phyloP scores from a whole-genome alignment of 2,888 invertebrate genomes.

The Lysandra coridon region DNA sequence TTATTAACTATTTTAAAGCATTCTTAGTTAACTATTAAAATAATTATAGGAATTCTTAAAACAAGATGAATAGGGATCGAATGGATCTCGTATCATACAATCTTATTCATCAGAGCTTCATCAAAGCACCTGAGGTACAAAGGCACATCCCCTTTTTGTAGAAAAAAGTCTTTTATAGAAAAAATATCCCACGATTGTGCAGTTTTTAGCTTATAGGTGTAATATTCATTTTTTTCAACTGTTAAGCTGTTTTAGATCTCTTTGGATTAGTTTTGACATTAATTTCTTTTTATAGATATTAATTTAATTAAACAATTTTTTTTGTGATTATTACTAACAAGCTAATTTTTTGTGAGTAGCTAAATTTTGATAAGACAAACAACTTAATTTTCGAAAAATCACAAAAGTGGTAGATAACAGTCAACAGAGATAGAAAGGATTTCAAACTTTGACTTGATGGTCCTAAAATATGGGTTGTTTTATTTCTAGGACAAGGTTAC shows the following conservation, averaged over 20 bases:
- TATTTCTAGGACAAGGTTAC: too few species aligned
- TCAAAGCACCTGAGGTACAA: constrained; percentile 65
- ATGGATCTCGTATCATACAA: constrained; percentile 26
- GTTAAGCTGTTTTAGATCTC: not conserved
- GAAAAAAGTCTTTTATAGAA: constrained; percentile 53
- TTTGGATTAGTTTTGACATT: not conserved
- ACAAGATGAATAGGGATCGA: constrained; percentile 24
- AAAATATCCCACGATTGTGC: constrained; percentile 67
- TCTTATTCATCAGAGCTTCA: constrained; percentile 45
- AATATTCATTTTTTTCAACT: constrained; percentile 49
- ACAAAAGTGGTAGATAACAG: too few species aligned
- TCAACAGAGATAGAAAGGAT: too few species aligned
- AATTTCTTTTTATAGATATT: not conserved
- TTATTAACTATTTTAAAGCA: not conserved
- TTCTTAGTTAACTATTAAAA: constrained; percentile 8
- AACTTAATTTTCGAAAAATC: too few species aligned
- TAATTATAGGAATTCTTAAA: constrained; percentile 27
- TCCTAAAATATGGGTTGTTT: too few species aligned
- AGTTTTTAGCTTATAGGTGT: constrained; percentile 49
- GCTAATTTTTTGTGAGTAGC: too few species aligned
- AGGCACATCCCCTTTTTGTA: constrained; percentile 53
- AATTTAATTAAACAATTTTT: too few species aligned
- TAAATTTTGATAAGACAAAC: too few species aligned
- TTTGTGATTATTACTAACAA: too few species aligned
- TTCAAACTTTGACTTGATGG: too few species aligned